phyloP scores from a whole-genome alignment of 2,888 invertebrate genomes.

The Tachystola acroxantha region DNA sequence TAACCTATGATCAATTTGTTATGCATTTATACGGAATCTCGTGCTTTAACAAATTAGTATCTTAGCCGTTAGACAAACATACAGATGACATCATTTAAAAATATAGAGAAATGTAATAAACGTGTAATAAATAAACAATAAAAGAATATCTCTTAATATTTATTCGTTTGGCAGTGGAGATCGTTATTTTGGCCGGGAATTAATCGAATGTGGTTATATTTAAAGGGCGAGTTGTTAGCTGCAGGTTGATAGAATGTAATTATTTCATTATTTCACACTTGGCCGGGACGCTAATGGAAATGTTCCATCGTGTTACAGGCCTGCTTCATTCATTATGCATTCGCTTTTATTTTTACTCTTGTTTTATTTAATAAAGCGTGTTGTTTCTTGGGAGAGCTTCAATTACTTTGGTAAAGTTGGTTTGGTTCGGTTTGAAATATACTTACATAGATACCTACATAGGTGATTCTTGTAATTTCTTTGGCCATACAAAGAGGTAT shows the following conservation, averaged over 20 bases:
- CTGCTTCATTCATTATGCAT: slow-evolving; percentile 13
- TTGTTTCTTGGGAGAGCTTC: background rate
- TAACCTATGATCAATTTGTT: too few relatives aligned
- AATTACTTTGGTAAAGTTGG: too few relatives aligned
- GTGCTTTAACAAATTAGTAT: too few relatives aligned
- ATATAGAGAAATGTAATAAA: too few relatives aligned
- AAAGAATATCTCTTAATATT: slow-evolving; percentile 34
- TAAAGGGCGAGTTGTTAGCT: slow-evolving; percentile 26
- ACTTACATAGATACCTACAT: too few relatives aligned
- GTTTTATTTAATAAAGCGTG: slow-evolving; percentile 10
- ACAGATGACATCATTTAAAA: too few relatives aligned
- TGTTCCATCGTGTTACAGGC: slow-evolving; percentile 17
- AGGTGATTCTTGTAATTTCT: too few relatives aligned
- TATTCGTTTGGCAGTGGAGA: slow-evolving; percentile 28
- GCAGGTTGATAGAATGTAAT: slow-evolving; percentile 32
- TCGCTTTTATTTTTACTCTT: slow-evolving; percentile 4
- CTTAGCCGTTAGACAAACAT: too few relatives aligned
- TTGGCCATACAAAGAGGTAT: too few relatives aligned
- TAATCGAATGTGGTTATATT: slow-evolving; percentile 35
- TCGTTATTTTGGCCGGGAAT: slow-evolving; percentile 37
- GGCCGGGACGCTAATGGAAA: slow-evolving; percentile 30
- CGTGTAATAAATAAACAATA: slow-evolving; percentile 33
- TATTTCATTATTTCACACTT: slow-evolving; percentile 46
- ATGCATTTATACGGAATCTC: too few relatives aligned
- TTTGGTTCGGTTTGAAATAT: too few relatives aligned